Evolutionary conservation across 2,113 vertebrate genomes (phyloP).

Genomic region (Stegostoma tigrinum): DNA sequence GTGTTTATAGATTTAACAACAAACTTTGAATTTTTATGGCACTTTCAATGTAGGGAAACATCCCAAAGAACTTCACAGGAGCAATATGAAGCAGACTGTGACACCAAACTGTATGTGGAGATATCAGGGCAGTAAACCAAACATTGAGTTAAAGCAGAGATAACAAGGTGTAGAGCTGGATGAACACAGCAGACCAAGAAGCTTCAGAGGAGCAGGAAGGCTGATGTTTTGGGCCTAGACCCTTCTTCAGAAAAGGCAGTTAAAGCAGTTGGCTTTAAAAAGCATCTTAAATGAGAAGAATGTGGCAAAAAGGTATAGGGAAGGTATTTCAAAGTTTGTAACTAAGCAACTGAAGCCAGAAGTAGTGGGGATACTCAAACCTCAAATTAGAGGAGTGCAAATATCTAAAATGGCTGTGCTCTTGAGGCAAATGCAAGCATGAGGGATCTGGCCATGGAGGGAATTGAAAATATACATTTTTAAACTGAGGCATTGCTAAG

Average conservation of each 20-base stretch:
- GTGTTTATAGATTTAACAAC: background rate
- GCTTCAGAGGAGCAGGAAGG: no score
- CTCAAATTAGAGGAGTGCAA: background rate
- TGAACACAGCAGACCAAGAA: no score
- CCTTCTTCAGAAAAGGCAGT: background rate
- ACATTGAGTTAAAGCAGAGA: background rate
- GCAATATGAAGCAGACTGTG: background rate
- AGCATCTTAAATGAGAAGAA: background rate
- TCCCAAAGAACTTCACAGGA: background rate
- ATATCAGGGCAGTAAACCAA: background rate
- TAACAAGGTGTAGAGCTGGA: no score
- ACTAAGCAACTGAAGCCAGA: background rate
- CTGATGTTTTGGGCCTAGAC: no score
- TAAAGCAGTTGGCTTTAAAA: background rate
- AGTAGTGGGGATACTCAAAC: background rate
- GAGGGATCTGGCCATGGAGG: background rate
- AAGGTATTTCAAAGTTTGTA: background rate
- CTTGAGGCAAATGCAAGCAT: background rate
- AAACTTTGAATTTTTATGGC: background rate
- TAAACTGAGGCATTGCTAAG: background rate
- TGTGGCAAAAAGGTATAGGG: background rate
- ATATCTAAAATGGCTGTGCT: background rate
- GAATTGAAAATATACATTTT: background rate
- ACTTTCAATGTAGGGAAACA: background rate
- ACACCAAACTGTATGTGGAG: background rate